Percentiles rank a stretch among this genome's conserved stretches.
These are phyloP conservation scores for Drosophila gaucha DNA, from an alignment of 2,888 invertebrate genomes.

Conservation along the genomic window DNA sequence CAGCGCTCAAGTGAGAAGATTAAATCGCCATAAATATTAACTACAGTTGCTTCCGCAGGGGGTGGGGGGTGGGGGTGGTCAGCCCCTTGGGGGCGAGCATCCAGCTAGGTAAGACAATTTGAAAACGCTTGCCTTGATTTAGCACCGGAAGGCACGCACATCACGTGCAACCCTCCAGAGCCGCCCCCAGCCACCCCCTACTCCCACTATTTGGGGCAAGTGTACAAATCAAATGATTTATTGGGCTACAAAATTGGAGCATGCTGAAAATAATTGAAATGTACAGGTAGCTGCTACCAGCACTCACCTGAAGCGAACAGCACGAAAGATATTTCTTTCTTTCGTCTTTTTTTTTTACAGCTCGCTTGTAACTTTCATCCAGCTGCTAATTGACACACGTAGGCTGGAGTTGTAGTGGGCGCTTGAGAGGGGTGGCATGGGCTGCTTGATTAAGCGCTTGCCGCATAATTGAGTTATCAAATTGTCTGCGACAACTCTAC, in stretches of 20 bases:
- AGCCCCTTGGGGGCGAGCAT: constrained; percentile 14
- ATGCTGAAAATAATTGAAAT: constrained; percentile 71
- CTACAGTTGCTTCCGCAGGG: constrained; percentile 68
- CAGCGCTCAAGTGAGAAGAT: constrained; percentile 80
- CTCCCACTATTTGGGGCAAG: constrained; percentile 31
- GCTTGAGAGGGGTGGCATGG: background rate
- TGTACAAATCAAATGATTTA: constrained; percentile 77
- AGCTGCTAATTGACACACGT: constrained; percentile 62
- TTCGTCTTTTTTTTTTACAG: constrained; percentile 9
- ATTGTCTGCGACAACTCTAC: constrained; percentile 23
- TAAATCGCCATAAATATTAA: constrained; percentile 82
- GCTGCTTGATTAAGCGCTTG: constrained; percentile 33
- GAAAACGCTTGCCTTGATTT: constrained; percentile 76
- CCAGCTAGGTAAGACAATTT: constrained; percentile 71
- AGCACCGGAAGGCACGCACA: constrained; percentile 82
- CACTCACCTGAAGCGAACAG: constrained; percentile 5
- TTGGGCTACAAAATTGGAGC: constrained; percentile 52
- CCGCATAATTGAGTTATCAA: constrained; percentile 51
- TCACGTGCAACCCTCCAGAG: constrained; percentile 49
- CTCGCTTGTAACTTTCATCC: constrained; percentile 38
- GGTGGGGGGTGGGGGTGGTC: background rate
- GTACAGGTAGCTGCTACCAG: constrained; percentile 51
- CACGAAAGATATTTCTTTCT: background rate
- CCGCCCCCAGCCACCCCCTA: background rate
- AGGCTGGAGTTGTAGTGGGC: background rate